These are phyloP conservation scores for Agonopterix subpropinquella DNA, from an alignment of 2,888 invertebrate species.

Conservation along the genomic window DNA sequence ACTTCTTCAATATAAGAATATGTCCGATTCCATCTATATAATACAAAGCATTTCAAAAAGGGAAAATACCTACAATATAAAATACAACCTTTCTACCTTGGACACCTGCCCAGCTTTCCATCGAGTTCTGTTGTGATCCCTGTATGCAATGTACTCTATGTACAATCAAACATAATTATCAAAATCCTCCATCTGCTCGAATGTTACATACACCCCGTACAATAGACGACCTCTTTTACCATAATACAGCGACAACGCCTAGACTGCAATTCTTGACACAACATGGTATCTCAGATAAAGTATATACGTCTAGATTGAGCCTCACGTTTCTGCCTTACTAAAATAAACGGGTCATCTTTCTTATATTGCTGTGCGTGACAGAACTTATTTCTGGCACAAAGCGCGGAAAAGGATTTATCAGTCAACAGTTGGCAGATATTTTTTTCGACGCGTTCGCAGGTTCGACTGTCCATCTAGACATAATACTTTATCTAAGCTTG, in stretches of 20 bases:
- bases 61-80: constrained; percentile 66
- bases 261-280: too few species aligned
- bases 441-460: too few species aligned
- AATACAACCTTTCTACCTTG: constrained; percentile 62
- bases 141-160: constrained; percentile 11
- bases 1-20: constrained; percentile 74
- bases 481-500: too few species aligned
- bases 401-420: too few species aligned
- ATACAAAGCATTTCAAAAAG: constrained; percentile 72
- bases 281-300: too few species aligned
- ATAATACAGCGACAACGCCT: constrained; percentile 9
- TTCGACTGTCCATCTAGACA: too few species aligned
- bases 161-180: background rate
- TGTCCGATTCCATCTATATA: constrained; percentile 73
- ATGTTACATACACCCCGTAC: constrained; percentile 16
- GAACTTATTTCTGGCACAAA: too few species aligned
- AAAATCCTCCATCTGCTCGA: background rate
- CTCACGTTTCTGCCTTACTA: too few species aligned
- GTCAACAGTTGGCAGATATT: too few species aligned
- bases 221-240: constrained; percentile 38
- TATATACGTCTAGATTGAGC: too few species aligned
- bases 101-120: constrained; percentile 19
- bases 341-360: too few species aligned
- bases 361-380: too few species aligned
- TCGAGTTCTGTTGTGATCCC: constrained; percentile 14